Conservation (phyloP, 2,888 invertebrate species). For the Polydrusus pterygomalis region DNA sequence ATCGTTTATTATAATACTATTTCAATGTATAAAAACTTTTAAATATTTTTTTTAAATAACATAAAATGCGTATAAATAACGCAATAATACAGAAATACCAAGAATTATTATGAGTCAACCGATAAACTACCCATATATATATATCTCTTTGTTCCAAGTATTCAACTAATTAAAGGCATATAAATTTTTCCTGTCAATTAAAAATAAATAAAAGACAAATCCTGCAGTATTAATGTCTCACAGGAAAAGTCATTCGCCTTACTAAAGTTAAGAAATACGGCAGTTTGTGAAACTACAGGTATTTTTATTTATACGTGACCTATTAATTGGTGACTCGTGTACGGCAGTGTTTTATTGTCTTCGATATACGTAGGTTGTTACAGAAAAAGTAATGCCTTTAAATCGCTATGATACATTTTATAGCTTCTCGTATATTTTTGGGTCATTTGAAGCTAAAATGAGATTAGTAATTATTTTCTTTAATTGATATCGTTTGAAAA, state of each 20-base stretch:
- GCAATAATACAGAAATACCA: not conserved
- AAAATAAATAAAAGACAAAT: constrained; percentile 3
- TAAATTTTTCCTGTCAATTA: constrained; percentile 43
- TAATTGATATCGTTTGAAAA: too few species aligned
- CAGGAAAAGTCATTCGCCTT: constrained; percentile 25
- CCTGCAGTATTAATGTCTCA: constrained; percentile 18
- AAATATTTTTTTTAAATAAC: too few species aligned
- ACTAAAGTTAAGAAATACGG: not conserved
- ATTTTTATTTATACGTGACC: constrained; percentile 9
- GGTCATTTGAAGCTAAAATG: too few species aligned
- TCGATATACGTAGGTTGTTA: not conserved
- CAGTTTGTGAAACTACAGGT: not conserved
- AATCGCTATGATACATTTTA: too few species aligned
- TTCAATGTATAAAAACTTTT: too few species aligned
- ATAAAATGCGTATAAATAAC: too few species aligned
- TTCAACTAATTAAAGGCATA: constrained; percentile 30
- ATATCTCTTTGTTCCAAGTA: constrained; percentile 23
- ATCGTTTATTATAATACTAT: too few species aligned
- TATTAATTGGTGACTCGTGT: not conserved
- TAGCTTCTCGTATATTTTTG: too few species aligned
- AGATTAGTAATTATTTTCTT: too few species aligned
- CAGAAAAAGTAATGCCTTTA: not conserved
- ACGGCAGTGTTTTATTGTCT: not conserved
- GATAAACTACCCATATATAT: constrained; percentile 11
- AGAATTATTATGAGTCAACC: constrained; percentile 17